Evolutionary conservation across 2,888 invertebrate species (phyloP), one percentile per base, ranked within the genome.

Genomic region (Crioceris asparagi): DNA sequence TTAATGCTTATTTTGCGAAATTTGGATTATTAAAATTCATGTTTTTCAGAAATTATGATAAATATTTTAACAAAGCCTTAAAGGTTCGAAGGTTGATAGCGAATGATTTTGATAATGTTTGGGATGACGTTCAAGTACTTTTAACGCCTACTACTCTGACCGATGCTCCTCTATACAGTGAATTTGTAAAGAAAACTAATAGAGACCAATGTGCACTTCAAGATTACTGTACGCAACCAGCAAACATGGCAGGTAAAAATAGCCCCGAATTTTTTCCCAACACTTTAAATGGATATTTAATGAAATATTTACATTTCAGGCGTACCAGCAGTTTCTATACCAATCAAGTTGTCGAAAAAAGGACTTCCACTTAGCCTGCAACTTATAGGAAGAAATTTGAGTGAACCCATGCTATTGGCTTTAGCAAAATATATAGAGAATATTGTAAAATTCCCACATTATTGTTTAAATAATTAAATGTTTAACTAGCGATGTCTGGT

Each of bases 191-290:
- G 1, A 74, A 77, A 46, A 83, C 87, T 50, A 91, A 90, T 57
- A 71, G 91, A 35, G 85, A 87, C 53, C 86, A 92, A 55, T 85
- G 88, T 61, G 83, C 85, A 0, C 69, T 83, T 29, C 87, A 91
- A 58, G 98, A 98, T 67, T 90, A 80, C 59, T 97, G 90, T 57
- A 97, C 97, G 0, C 93, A 93, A 56, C 85, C 97, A 0, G 88
- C 87, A 0, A 98, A 98, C 60, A 84, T 98, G 86, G 92, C 96
- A 23, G 97, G 97, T 65, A 60, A 56, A 14, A 8, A 7, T 7
- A 21, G n/a, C 8, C 32, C n/a, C n/a, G 17, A 4, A 17, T 3
- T 4, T 10, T 17, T 17, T 32, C n/a, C n/a, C n/a, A 2, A 3
- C n/a, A 14, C 14, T 3, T 2, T n/a, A n/a, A n/a, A n/a, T n/a